Conservation (phyloP, 2,797 vertebrate genomes). For the Siniperca scherzeri region DNA sequence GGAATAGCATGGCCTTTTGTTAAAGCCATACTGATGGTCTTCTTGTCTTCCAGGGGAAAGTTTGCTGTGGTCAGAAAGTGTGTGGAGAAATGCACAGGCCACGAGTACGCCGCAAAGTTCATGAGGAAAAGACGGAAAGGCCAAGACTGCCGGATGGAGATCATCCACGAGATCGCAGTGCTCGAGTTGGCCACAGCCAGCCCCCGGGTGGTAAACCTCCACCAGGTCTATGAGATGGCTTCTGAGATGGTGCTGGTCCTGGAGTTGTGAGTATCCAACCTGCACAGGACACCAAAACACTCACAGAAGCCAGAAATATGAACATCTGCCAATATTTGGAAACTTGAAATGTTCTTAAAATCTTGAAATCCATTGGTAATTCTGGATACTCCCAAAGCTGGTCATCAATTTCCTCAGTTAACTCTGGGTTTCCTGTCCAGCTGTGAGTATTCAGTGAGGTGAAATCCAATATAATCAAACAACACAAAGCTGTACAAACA, state of each 20-base stretch:
- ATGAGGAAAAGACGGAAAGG: slow-evolving; percentile 97
- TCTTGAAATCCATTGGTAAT: not conserved
- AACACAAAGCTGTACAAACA: not conserved
- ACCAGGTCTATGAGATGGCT: slow-evolving; percentile 92
- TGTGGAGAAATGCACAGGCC: slow-evolving; percentile 90
- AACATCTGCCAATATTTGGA: not conserved
- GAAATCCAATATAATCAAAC: not conserved
- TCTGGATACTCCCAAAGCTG: not conserved
- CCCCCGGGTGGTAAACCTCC: slow-evolving; percentile 90
- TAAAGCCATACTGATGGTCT: not conserved
- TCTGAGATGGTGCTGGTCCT: slow-evolving; percentile 95
- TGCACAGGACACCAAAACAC: not conserved
- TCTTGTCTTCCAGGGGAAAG: slow-evolving; percentile 87
- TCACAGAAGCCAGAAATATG: not conserved
- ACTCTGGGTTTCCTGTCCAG: not conserved
- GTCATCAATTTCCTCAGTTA: not conserved
- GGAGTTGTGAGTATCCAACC: slow-evolving; percentile 90
- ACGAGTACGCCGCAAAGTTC: slow-evolving; percentile 94
- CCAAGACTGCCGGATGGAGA: slow-evolving; percentile 92
- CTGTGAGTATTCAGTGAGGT: too few relatives aligned
- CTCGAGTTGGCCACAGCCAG: slow-evolving; percentile 90
- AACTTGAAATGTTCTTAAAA: not conserved
- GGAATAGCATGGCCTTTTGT: not conserved
- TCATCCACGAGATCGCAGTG: slow-evolving; percentile 94
- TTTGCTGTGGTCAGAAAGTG: slow-evolving; percentile 96